Percentiles rank a stretch among this genome's conserved stretches.
phyloP scores from a whole-genome alignment of 2,113 vertebrate species.

The Oenanthe melanoleuca region DNA sequence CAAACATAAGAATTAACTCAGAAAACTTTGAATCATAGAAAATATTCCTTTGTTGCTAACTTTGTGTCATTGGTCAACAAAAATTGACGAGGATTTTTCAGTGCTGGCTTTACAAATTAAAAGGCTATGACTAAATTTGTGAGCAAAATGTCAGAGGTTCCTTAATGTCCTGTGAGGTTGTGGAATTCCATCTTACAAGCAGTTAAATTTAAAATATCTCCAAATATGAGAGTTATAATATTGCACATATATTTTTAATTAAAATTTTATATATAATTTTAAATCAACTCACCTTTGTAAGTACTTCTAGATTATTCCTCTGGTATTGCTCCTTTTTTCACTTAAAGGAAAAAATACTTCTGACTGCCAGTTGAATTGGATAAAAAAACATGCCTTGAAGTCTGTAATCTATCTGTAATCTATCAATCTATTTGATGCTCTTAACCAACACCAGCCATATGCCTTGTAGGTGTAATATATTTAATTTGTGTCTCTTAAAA shows the following conservation, averaged over 20 bases:
- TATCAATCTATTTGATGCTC: not conserved
- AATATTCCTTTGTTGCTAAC: not conserved
- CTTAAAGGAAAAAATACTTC: not conserved
- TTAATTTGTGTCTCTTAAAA: slow-evolving; percentile 21
- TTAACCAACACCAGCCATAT: not conserved
- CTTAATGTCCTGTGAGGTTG: not conserved
- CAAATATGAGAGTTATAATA: not conserved
- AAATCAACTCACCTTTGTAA: not conserved
- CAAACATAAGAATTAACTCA: not conserved
- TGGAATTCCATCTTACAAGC: not conserved
- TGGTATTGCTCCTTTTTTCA: not conserved
- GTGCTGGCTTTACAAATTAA: not conserved
- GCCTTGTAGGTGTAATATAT: slow-evolving; percentile 15
- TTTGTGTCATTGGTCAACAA: not conserved
- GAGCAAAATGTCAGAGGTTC: not conserved
- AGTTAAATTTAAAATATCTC: not conserved
- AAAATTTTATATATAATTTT: not conserved
- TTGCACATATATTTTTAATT: not conserved
- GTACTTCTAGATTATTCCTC: not conserved
- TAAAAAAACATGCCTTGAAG: not conserved
- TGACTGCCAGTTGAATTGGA: accelerated
- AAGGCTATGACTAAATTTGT: not conserved
- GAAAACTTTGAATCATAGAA: not conserved
- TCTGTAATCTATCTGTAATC: not conserved
- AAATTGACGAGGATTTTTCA: not conserved